Conservation (phyloP, 1,140 invertebrate genomes). For the Zelostemma sp. region DNA sequence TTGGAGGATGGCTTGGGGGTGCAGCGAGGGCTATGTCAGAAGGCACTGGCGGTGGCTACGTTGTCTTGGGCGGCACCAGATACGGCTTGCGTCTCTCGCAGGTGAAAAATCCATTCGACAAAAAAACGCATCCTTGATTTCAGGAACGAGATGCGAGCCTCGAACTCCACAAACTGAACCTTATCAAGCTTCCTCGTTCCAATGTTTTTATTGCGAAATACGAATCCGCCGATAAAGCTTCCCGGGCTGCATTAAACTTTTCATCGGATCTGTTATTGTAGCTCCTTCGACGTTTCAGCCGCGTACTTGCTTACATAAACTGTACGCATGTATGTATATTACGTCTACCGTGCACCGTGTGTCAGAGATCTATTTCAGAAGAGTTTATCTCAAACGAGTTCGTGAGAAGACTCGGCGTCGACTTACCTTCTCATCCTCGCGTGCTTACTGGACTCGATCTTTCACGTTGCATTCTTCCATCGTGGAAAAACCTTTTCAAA, state of each 20-base stretch:
- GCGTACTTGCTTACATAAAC: slow-evolving; percentile 1
- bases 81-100: slow-evolving; percentile 64
- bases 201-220: too few relatives aligned
- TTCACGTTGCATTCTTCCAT: not conserved
- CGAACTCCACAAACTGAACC: too few relatives aligned
- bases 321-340: slow-evolving; percentile 3
- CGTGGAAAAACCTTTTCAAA: not conserved
- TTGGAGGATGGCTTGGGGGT: slow-evolving; percentile 59
- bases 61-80: slow-evolving; percentile 63
- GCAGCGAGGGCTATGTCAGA: slow-evolving; percentile 59
- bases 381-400: slow-evolving; percentile 50
- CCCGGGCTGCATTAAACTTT: slow-evolving; percentile 5
- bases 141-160: too few relatives aligned
- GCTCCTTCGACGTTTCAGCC: not conserved
- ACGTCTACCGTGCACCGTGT: slow-evolving; percentile 6
- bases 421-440: slow-evolving; percentile 28
- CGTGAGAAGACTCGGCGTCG: slow-evolving; percentile 48
- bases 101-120: slow-evolving; percentile 43
- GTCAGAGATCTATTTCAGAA: slow-evolving; percentile 50
- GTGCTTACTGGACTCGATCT: not conserved
- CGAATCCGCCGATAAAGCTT: slow-evolving; percentile 2
- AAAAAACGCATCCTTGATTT: not conserved
- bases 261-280: not conserved
- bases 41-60: slow-evolving; percentile 54
- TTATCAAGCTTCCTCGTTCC: not conserved